Base-by-base conservation (phyloP, 2,888 invertebrate species). In the Lepidochitona cinerea region DNA sequence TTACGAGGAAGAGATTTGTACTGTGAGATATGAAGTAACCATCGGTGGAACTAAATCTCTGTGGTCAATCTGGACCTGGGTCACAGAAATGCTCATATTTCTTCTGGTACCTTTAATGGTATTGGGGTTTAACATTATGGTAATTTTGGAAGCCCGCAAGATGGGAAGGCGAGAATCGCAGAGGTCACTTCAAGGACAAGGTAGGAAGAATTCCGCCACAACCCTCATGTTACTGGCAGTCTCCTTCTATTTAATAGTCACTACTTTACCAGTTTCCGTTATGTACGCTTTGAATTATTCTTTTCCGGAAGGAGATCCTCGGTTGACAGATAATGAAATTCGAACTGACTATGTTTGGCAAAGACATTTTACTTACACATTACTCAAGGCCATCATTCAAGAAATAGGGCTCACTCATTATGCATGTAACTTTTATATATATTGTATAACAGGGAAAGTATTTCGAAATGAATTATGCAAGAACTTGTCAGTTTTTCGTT, bases 401-500 rank as follows among this genome's bases (percentile, higher is more conserved):
- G 87, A 88, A 72, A 81, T 88, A 52, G 88, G 89, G 37, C 86
- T 88, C 71, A 88, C 89, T 0, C 90, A 89, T 74, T 90, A 88
- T 79, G 89, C 89, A 59, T 85, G 85, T 69, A 90, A 90, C 73
- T 88, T 90, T 78, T 87, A 87, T 77, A 90, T 90, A 69, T 90
- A 90, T 72, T 69, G 89, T 12, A 78, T 87, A 52, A 90, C 90
- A 0, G 90, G 90, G 1, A 88, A 88, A 75, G 80, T 86, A 70
- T 90, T 90, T 73, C 78, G 90, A 18, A 82, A 85, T 35, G 89
- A 90, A 75, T 79, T 88, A 64, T 81, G 78, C 70, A 78, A 78
- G 37, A 74, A 89, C 41, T 72, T 85, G 26, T 26, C 23, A 49
- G 49, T 41, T 23, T 52, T 69, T 37, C 68, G 59, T 14, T 59